Conservation (phyloP, 1,140 invertebrate genomes). For the Euwallacea similis region DNA sequence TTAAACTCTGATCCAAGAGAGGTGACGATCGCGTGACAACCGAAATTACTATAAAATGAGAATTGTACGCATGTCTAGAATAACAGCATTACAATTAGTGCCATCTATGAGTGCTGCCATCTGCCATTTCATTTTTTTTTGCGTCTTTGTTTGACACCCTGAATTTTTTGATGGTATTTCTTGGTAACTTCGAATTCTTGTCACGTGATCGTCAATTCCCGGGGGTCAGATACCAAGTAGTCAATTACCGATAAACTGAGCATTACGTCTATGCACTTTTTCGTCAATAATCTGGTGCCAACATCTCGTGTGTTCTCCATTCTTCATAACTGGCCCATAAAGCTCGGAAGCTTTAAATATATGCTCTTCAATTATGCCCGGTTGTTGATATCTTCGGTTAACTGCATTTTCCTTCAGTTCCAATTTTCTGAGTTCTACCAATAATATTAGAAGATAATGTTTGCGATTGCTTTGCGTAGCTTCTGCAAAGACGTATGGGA, state of each 20-base stretch:
- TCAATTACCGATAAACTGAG: constrained; percentile 49
- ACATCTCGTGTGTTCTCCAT: constrained; percentile 58
- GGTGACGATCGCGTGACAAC: no score
- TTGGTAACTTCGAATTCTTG: no score
- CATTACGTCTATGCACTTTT: constrained; percentile 52
- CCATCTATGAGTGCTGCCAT: no score
- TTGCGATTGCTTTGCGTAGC: background rate
- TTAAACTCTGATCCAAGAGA: no score
- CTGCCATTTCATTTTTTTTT: no score
- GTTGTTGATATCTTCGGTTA: constrained; percentile 50
- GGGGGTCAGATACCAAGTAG: background rate
- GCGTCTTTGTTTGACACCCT: no score
- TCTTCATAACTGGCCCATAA: constrained; percentile 57
- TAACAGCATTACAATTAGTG: no score
- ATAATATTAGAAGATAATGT: background rate
- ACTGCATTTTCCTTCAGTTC: constrained; percentile 52
- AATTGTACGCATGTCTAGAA: no score
- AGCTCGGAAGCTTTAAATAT: constrained; percentile 57
- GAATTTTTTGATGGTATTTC: no score
- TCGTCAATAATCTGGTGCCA: constrained; percentile 56
- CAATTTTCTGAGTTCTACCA: constrained; percentile 60
- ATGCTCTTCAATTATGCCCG: constrained; percentile 54
- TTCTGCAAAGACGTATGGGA: background rate
- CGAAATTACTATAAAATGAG: no score
- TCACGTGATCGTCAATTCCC: no score